Conservation (phyloP, 2,888 invertebrate genomes). For the Megaustenia siamemsis region DNA sequence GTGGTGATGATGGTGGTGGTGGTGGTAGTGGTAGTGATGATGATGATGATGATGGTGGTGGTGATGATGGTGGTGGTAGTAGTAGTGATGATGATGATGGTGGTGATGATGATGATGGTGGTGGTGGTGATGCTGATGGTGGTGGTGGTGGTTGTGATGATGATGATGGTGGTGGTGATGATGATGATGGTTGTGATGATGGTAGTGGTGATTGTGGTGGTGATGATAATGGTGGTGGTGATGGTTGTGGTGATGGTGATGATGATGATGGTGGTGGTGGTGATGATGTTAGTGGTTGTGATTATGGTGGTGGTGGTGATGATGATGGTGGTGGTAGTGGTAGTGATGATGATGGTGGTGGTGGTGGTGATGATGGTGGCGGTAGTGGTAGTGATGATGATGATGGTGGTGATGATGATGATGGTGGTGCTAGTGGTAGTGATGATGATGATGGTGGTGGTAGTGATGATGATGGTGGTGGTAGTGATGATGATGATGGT, state of each 20-base stretch:
- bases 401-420: too few relatives aligned
- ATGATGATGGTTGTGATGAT: too few relatives aligned
- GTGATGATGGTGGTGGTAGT: constrained; percentile 17
- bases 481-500: background rate
- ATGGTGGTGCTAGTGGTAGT: too few relatives aligned
- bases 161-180: too few relatives aligned
- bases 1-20: background rate
- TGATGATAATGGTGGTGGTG: too few relatives aligned
- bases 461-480: background rate
- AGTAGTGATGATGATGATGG: constrained; percentile 21
- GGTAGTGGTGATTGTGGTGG: too few relatives aligned
- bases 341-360: too few relatives aligned
- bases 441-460: background rate
- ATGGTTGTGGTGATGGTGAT: too few relatives aligned
- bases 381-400: too few relatives aligned
- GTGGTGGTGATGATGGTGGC: too few relatives aligned
- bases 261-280: too few relatives aligned
- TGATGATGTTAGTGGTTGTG: too few relatives aligned
- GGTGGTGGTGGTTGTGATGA: background rate
- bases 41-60: constrained; percentile 13
- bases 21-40: background rate
- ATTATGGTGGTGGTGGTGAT: background rate
- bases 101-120: constrained; percentile 20
- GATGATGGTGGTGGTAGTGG: constrained; percentile 15
- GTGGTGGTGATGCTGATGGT: constrained; percentile 14